Evolutionary conservation across 2,888 invertebrate species (phyloP), one percentile per base, ranked within the genome.

Genomic region (Ectropis crepuscularia): DNA sequence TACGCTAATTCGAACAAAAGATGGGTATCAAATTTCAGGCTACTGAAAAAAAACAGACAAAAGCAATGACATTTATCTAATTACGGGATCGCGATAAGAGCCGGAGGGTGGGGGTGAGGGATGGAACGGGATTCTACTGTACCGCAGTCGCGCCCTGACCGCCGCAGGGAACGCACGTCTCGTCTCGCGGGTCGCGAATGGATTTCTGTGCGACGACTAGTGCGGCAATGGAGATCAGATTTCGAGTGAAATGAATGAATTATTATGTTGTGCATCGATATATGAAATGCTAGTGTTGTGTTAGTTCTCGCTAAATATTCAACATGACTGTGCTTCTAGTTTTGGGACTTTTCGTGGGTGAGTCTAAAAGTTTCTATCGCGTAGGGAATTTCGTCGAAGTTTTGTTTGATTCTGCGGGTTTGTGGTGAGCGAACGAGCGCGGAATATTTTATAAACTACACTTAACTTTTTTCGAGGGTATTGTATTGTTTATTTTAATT

Each of bases 41-140:
- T 72, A 67, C 70, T 70, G 43, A 53, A 62, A 61, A 85, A 82
- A 79, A 83, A 81, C 80, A 87, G 86, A 89, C 87, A 86, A 88
- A 87, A 89, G 85, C 86, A 86, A 87, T 90, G 90, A 90, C 90
- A 91, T 90, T 91, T 88, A 90, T 92, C 91, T 92, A 91, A 92
- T 92, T 92, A 92, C 83, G 86, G 85, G 79, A 87, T 88, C 88
- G 88, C 86, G 91, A 90, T 90, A 89, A 87, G 82, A 80, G 81
- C 67, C 67, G 63, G 76, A 74, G 75, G 73, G 70, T 71, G 73
- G 75, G 75, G 73, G 73, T 69, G 73, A 72, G 69, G 74, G 73
- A 59, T 58, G 58, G 36, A 57, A 58, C 75, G 74, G 74, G 77
- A 78, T 79, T 83, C 77, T 80, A 84, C 85, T 84, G 82, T 78